These are phyloP conservation scores for Aplochiton taeniatus DNA, from an alignment of 2,797 vertebrate species.

Conservation along the genomic window DNA sequence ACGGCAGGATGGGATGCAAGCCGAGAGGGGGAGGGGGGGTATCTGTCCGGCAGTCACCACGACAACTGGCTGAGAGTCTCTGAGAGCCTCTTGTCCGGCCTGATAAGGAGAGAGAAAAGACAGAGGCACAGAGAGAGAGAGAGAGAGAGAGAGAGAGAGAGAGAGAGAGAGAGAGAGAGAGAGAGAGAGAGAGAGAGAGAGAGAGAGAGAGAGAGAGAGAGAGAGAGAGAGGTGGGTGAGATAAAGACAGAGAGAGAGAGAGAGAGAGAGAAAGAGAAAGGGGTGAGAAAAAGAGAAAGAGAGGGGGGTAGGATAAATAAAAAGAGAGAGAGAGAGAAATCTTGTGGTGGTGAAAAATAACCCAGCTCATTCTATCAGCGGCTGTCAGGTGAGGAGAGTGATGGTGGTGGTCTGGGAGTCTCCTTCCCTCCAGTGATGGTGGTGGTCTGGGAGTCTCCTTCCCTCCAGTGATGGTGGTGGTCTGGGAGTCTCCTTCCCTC, in stretches of 20 bases:
- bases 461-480: no score
- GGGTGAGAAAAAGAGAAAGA: background rate
- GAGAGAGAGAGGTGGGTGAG: background rate
- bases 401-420: no score
- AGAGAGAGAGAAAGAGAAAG: background rate
- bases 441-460: no score
- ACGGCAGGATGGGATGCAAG: constrained; percentile 39
- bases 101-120: constrained; percentile 52
- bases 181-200: background rate
- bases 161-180: background rate
- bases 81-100: constrained; percentile 46
- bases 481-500: no score
- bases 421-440: no score
- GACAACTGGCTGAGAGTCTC: constrained; percentile 21
- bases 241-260: constrained; percentile 1
- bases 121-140: constrained; percentile 18
- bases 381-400: no score
- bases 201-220: background rate
- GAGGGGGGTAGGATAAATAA: background rate
- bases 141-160: constrained; percentile 17
- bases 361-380: no score
- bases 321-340: constrained; percentile 4
- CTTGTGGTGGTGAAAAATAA: background rate
- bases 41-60: constrained; percentile 19
- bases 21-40: constrained; percentile 2